These are phyloP conservation scores for Thrips palmi DNA, from an alignment of 1,140 invertebrate genomes.

Conservation along the genomic window DNA sequence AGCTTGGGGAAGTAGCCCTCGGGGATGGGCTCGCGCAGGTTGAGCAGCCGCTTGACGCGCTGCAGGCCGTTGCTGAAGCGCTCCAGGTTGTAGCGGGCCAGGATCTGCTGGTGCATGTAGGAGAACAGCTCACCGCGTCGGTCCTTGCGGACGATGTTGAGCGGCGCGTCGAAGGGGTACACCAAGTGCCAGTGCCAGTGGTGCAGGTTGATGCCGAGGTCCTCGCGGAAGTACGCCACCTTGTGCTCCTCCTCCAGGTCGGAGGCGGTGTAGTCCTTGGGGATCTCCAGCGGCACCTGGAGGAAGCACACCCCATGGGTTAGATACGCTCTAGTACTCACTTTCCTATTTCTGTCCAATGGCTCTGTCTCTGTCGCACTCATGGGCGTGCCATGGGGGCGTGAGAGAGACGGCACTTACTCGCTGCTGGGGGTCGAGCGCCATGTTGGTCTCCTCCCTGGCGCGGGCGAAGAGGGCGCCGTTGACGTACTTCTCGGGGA, in stretches of 20 bases:
- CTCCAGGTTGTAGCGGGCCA: constrained; percentile 50
- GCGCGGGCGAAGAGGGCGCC: constrained; percentile 43
- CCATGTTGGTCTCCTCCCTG: constrained; percentile 44
- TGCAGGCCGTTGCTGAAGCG: constrained; percentile 39
- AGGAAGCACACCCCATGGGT: not conserved
- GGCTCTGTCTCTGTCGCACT: not conserved
- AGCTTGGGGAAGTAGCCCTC: constrained; percentile 57
- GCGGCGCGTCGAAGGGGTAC: constrained; percentile 22
- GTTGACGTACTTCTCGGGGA: constrained; percentile 62
- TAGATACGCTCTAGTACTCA: constrained; percentile 1
- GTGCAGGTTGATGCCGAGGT: constrained; percentile 50
- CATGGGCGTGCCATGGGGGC: not conserved
- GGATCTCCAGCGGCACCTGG: constrained; percentile 40
- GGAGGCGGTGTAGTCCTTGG: constrained; percentile 50
- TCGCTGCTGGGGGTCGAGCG: constrained; percentile 33
- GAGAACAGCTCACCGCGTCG: constrained; percentile 56
- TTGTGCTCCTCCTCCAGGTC: constrained; percentile 55
- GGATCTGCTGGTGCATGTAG: constrained; percentile 59
- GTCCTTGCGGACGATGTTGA: constrained; percentile 40
- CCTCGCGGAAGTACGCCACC: constrained; percentile 50
- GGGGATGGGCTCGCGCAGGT: constrained; percentile 38
- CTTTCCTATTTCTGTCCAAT: constrained; percentile 1
- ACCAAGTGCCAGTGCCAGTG: constrained; percentile 54
- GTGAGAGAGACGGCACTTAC: constrained; percentile 23
- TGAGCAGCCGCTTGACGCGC: constrained; percentile 33